Evolutionary conservation across 2,113 vertebrate species (phyloP), one percentile per base, ranked within the genome.

Genomic region (Odocoileus virginianus): DNA sequence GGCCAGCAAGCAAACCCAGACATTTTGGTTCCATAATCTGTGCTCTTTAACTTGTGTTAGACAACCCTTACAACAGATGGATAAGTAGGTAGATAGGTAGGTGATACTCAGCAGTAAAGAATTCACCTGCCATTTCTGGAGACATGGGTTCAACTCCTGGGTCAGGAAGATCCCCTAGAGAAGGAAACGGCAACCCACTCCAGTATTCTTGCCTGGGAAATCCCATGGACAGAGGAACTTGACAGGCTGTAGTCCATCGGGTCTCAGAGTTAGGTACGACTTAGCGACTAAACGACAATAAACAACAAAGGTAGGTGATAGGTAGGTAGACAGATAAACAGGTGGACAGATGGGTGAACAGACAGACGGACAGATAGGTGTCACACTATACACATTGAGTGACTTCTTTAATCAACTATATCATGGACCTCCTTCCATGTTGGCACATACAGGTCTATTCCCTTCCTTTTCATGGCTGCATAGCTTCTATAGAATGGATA

Each of bases 301-400:
- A 23, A 25, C 21, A 40, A 30, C 76, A 79, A 45, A 55, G 58
- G 19, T 43, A 36, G 64, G 10, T 43, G 64, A 57, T 10, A 55
- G 88, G 30, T 15, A 47, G 27, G 5, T 54, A 23, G 79, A 12
- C 45, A 45, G 13, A 76, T 7, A 43, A 11, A 30, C n/a, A 36
- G n/a, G 14, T 13, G 7, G 67, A 15, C 9, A 7, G 50, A 21
- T 23, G 9, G 36, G 14, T 14, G 10, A 25, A 17, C 0, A 2
- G 45, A 79, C 2, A 1, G 81, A 55, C 13, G 2, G n/a, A 36
- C 17, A 23, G 8, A 54, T 36, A 25, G 5, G 1, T 1, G 23
- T 52, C 33, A 30, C 15, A 36, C 16, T 3, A 7, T 14, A 10
- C 76, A 9, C 30, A 17, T 0, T n/a, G 43, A n/a, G 12, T 17